Percentiles rank a stretch among this genome's conserved stretches.
These are phyloP conservation scores for Callopanchax toddi DNA, from an alignment of 2,113 vertebrate species.

Conservation along the genomic window DNA sequence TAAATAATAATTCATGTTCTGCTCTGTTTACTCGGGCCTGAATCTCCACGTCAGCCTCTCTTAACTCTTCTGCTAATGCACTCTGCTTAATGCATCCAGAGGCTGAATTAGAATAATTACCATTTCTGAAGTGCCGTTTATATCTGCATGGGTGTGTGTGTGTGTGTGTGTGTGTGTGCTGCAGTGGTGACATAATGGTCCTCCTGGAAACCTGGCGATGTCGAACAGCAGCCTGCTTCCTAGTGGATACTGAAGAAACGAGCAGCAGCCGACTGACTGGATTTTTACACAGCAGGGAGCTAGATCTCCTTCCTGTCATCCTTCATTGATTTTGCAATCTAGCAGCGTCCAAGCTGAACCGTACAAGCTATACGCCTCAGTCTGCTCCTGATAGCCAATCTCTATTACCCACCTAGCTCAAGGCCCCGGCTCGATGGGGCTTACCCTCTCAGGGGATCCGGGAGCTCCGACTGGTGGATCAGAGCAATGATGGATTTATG, in stretches of 20 bases:
- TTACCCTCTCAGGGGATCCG: conserved; percentile 38
- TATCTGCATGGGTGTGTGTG: conserved; percentile 20
- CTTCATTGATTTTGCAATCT: conserved; percentile 80
- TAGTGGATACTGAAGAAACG: conserved; percentile 7
- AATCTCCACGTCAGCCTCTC: conserved; percentile 8
- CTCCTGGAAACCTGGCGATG: conserved; percentile 45
- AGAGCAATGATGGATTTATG: conserved; percentile 66
- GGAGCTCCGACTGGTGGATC: conserved; percentile 44
- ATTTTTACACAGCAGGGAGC: conserved; percentile 52
- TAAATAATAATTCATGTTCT: conserved; percentile 27
- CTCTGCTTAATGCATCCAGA: too few relatives aligned
- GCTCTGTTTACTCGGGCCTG: conserved; percentile 16
- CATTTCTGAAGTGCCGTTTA: too few relatives aligned
- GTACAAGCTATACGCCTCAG: conserved; percentile 61
- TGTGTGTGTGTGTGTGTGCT: conserved; percentile 20
- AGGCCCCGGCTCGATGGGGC: conserved; percentile 48
- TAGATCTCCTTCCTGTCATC: conserved; percentile 72
- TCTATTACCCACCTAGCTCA: conserved; percentile 64
- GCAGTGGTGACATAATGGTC: conserved; percentile 56
- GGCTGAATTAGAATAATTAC: too few relatives aligned
- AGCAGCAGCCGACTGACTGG: conserved; percentile 25
- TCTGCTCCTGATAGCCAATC: conserved; percentile 64
- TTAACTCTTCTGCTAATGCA: too few relatives aligned
- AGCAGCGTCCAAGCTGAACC: conserved; percentile 64
- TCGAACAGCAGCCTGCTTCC: conserved; percentile 25